Evolutionary conservation across 2,888 invertebrate genomes (phyloP).

Genomic region (Halictus ligatus): DNA sequence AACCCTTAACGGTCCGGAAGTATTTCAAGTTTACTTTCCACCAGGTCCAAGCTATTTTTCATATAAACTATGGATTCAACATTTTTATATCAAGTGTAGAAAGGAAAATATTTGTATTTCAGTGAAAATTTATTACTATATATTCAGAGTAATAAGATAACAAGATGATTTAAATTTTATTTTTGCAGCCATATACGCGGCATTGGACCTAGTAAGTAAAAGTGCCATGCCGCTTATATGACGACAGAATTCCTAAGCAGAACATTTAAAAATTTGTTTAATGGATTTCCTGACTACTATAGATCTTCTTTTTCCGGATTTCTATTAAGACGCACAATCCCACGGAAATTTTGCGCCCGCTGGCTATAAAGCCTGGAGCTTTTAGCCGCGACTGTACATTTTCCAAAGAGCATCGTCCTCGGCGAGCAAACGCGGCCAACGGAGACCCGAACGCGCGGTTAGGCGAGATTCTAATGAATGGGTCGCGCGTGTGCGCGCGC

Average conservation of each 20-base stretch:
- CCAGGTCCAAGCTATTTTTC: no score
- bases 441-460: background rate
- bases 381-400: background rate
- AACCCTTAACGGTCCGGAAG: no score
- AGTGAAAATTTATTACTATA: no score
- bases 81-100: no score
- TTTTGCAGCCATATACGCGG: no score
- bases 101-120: no score
- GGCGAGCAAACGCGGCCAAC: conserved; percentile 3
- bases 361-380: background rate
- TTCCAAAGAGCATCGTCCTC: conserved; percentile 26
- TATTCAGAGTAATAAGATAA: no score
- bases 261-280: background rate
- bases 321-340: background rate
- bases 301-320: background rate
- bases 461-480: conserved; percentile 30
- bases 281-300: background rate
- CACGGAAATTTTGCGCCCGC: background rate
- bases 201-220: no score
- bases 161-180: no score
- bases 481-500: background rate
- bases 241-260: background rate
- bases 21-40: no score
- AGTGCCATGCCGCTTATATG: no score
- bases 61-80: no score